These are phyloP conservation scores for Watsonalla binaria DNA, from an alignment of 2,888 invertebrate genomes.

Conservation along the genomic window DNA sequence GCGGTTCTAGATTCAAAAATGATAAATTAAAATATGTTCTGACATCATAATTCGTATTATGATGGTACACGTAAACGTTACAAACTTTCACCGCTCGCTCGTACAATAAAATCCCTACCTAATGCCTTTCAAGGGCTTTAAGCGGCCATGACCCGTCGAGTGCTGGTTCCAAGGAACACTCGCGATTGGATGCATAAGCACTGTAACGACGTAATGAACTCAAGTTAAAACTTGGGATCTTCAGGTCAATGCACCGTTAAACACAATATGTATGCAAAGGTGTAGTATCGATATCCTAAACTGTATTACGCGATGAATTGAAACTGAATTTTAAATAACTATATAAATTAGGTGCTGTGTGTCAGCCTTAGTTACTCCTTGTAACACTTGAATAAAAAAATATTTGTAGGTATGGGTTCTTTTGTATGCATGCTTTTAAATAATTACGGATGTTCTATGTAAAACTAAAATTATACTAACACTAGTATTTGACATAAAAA, in stretches of 20 bases:
- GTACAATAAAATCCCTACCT: slow-evolving; percentile 53
- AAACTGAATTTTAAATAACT: too few relatives aligned
- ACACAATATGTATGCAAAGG: background rate
- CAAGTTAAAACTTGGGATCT: background rate
- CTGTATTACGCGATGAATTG: too few relatives aligned
- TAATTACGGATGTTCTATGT: too few relatives aligned
- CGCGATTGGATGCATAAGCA: slow-evolving; percentile 49
- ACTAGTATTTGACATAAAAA: too few relatives aligned
- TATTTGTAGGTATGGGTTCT: too few relatives aligned
- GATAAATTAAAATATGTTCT: background rate
- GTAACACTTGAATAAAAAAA: too few relatives aligned
- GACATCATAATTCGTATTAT: background rate
- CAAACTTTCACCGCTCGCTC: slow-evolving; percentile 50
- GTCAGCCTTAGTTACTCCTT: too few relatives aligned
- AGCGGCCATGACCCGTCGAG: slow-evolving; percentile 74
- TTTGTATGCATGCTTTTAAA: too few relatives aligned
- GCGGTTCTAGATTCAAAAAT: too few relatives aligned
- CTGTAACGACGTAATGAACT: slow-evolving; percentile 8
- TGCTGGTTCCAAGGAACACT: slow-evolving; percentile 40
- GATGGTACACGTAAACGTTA: slow-evolving; percentile 10
- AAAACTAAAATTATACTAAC: too few relatives aligned
- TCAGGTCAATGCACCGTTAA: slow-evolving; percentile 6
- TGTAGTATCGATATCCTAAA: background rate
- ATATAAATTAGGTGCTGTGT: too few relatives aligned
- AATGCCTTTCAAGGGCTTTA: slow-evolving; percentile 75